These are phyloP conservation scores for Rhadinocentrus ornatus DNA, from an alignment of 2,797 vertebrate genomes.

Conservation along the genomic window DNA sequence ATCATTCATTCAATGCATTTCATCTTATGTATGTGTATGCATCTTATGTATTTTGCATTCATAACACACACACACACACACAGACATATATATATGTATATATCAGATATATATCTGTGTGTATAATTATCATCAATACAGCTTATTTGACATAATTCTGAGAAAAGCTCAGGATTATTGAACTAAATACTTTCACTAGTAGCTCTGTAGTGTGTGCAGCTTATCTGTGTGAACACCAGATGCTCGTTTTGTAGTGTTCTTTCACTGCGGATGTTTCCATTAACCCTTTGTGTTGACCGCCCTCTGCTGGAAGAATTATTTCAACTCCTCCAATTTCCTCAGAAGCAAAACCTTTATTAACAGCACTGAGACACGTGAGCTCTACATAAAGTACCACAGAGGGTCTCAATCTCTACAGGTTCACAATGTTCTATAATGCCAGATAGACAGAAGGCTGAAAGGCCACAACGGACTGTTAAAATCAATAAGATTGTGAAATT, in stretches of 20 bases:
- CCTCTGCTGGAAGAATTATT: conserved; percentile 68
- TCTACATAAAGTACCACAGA: too few species aligned
- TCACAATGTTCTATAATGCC: too few species aligned
- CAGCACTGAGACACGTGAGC: neutral
- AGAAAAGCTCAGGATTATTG: neutral
- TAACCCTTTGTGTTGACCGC: conserved; percentile 66
- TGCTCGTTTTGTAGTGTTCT: conserved; percentile 12
- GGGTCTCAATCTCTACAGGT: too few species aligned
- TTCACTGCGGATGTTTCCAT: conserved; percentile 19
- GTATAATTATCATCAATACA: neutral
- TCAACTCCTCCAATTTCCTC: neutral
- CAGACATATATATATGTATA: too few species aligned
- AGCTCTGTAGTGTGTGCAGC: neutral
- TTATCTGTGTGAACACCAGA: conserved; percentile 11
- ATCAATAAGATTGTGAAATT: too few species aligned
- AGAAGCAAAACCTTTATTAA: neutral
- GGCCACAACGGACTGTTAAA: too few species aligned
- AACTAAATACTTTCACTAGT: conserved; percentile 15
- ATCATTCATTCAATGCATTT: neutral
- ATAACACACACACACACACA: too few species aligned
- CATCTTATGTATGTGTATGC: too few species aligned
- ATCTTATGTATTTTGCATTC: neutral
- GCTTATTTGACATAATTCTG: neutral
- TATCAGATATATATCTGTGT: too few species aligned
- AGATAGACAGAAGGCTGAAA: too few species aligned